Conservation (phyloP, 2,113 vertebrate species). For the Cichladusa arquata region DNA sequence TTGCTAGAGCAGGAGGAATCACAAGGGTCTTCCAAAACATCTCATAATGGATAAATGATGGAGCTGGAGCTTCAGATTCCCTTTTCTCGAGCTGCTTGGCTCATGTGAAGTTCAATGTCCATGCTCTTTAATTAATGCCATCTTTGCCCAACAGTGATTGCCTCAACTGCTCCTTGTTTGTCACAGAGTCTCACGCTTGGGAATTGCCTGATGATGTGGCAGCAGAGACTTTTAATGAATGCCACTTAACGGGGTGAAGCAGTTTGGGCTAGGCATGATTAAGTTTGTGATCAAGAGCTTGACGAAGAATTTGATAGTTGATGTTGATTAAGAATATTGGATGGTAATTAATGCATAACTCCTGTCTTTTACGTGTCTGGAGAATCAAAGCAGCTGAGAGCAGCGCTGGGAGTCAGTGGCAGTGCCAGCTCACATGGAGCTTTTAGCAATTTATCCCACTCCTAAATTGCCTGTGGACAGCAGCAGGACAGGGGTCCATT, state of each 20-base stretch:
- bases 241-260: conserved; percentile 33
- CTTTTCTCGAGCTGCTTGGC: neutral
- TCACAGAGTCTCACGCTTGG: neutral
- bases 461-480: neutral
- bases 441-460: neutral
- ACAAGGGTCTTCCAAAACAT: neutral
- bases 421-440: neutral
- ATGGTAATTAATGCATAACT: conserved; percentile 48
- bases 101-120: neutral
- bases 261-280: conserved; percentile 52
- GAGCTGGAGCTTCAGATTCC: neutral
- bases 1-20: neutral
- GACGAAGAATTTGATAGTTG: conserved; percentile 30
- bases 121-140: neutral
- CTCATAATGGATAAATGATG: accelerated
- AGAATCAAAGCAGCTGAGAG: conserved; percentile 22
- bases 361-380: conserved; percentile 31
- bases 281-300: conserved; percentile 52
- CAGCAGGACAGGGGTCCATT: neutral
- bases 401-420: neutral
- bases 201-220: neutral
- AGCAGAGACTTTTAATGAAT: conserved; percentile 38
- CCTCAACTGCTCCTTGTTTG: neutral
- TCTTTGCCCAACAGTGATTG: neutral
- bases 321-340: conserved; percentile 52